Evolutionary conservation across 1,140 invertebrate species (phyloP).

Genomic region (Lordiphosa collinella): DNA sequence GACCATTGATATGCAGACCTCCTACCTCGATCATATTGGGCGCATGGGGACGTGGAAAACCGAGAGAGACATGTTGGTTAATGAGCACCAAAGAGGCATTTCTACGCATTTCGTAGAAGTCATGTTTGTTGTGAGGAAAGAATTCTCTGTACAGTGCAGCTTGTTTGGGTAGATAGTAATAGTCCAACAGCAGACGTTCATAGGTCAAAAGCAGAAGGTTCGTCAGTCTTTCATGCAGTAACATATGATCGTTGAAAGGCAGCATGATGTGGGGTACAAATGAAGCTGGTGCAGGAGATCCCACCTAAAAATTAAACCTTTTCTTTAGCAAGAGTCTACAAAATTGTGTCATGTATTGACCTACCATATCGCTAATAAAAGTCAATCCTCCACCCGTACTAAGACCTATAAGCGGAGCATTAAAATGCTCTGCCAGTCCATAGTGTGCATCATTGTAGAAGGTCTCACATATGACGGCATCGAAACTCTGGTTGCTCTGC

Average conservation of each 20-base stretch:
- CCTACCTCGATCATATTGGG: slow-evolving; percentile 80
- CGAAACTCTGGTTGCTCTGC: slow-evolving; percentile 41
- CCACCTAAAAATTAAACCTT: slow-evolving; percentile 7
- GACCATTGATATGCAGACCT: slow-evolving; percentile 79
- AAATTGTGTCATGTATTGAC: too few species aligned
- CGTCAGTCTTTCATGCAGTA: slow-evolving; percentile 68
- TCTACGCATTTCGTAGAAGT: slow-evolving; percentile 57
- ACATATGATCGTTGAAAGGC: slow-evolving; percentile 63
- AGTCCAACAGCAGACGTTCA: slow-evolving; percentile 42
- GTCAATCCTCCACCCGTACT: slow-evolving; percentile 13
- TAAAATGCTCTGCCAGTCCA: slow-evolving; percentile 68
- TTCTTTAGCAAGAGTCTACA: too few species aligned
- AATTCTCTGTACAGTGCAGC: slow-evolving; percentile 62
- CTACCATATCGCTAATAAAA: too few species aligned
- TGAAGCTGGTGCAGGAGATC: slow-evolving; percentile 63
- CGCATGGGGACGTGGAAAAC: slow-evolving; percentile 76
- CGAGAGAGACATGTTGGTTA: slow-evolving; percentile 80
- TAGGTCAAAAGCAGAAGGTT: slow-evolving; percentile 40
- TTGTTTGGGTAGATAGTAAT: slow-evolving; percentile 44
- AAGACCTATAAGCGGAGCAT: slow-evolving; percentile 67
- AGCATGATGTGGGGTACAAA: slow-evolving; percentile 47
- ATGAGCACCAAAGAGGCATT: slow-evolving; percentile 81
- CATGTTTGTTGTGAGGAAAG: slow-evolving; percentile 37
- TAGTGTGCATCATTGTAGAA: slow-evolving; percentile 66
- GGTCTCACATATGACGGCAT: slow-evolving; percentile 68